Evolutionary conservation across 2,888 invertebrate genomes (phyloP).

Genomic region (Lottia gigantea): DNA sequence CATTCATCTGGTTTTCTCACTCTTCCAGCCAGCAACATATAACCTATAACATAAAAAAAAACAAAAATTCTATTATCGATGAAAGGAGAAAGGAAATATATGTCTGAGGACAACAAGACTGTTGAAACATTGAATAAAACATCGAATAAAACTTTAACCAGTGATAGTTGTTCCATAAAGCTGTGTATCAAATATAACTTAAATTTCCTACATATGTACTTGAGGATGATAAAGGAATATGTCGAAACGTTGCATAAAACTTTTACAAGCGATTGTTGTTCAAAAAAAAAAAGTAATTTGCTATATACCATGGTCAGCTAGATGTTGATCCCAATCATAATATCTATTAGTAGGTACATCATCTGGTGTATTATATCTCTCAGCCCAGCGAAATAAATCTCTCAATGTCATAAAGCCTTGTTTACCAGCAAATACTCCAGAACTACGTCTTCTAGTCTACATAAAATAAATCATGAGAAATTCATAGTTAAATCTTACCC

Average conservation of each 20-base stretch:
- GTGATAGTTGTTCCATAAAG: too few species aligned
- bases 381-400: slow-evolving; percentile 95
- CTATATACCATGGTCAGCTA: slow-evolving; percentile 79
- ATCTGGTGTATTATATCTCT: slow-evolving; percentile 80
- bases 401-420: slow-evolving; percentile 91
- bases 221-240: too few species aligned
- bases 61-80: too few species aligned
- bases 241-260: too few species aligned
- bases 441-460: slow-evolving; percentile 79
- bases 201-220: too few species aligned
- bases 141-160: too few species aligned
- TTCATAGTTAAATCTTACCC: slow-evolving; percentile 86
- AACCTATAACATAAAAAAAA: slow-evolving; percentile 72
- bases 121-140: too few species aligned
- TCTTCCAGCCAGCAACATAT: slow-evolving; percentile 90
- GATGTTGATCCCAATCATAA: slow-evolving; percentile 96
- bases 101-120: too few species aligned
- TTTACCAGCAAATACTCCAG: slow-evolving; percentile 91
- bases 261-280: too few species aligned
- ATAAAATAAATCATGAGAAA: slow-evolving; percentile 4
- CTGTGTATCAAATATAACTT: too few species aligned
- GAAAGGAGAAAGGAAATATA: too few species aligned
- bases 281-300: background rate
- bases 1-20: slow-evolving; percentile 88
- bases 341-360: slow-evolving; percentile 71